Conservation (phyloP, 2,113 vertebrate genomes). For the Pygoscelis adeliae region DNA sequence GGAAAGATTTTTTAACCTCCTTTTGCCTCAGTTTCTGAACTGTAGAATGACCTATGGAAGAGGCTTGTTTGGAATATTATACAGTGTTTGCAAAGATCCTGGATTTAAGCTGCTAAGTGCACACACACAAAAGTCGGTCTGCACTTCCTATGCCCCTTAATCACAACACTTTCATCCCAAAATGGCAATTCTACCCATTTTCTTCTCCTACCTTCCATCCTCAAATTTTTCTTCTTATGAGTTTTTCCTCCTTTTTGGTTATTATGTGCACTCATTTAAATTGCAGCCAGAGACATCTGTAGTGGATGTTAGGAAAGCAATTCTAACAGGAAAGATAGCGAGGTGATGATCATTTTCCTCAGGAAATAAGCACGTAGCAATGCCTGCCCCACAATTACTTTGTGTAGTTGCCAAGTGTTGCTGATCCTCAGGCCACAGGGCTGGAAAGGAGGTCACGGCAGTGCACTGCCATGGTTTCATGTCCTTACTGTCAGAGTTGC, state of each 20-base stretch:
- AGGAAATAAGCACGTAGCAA: accelerated
- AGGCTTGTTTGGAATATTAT: not conserved
- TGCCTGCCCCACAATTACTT: not conserved
- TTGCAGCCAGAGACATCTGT: not conserved
- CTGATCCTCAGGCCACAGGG: accelerated
- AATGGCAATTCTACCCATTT: not conserved
- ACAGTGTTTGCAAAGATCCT: not conserved
- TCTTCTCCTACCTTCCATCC: not conserved
- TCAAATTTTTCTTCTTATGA: not conserved
- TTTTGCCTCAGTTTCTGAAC: not conserved
- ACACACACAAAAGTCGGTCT: not conserved
- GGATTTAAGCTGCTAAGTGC: not conserved
- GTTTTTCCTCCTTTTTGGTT: not conserved
- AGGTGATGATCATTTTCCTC: not conserved
- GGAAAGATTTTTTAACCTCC: not conserved
- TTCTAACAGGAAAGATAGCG: accelerated
- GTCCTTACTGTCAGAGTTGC: not conserved
- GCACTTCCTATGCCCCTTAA: not conserved
- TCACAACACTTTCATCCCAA: not conserved
- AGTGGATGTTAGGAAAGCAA: not conserved
- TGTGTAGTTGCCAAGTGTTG: not conserved
- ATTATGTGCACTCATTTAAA: not conserved
- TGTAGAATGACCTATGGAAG: not conserved
- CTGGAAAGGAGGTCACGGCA: not conserved
- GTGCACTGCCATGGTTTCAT: accelerated